Base-by-base conservation (phyloP, 1,140 invertebrate genomes). In the Meloidogyne hapla region DNA sequence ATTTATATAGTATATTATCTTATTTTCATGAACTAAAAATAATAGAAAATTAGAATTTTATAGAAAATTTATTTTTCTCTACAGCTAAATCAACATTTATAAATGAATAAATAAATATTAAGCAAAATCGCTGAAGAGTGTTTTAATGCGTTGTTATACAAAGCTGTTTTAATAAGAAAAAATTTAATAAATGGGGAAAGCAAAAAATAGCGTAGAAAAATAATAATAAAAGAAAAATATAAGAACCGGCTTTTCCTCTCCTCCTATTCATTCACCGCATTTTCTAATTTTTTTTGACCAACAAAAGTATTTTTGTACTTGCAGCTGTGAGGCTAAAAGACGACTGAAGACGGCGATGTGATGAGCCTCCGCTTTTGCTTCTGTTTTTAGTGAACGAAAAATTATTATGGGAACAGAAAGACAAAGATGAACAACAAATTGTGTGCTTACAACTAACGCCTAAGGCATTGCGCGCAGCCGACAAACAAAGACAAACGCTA, bases 201-300 rank as follows among this genome's bases (percentile, higher is more conserved):
- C 18, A 56, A 56, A 56, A 56, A 56, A 56, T n/a, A 56, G 48
- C 48, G 48, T 56, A 56, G 48, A 56, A 56, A 18, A n/a, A n/a
- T n/a, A 15, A 45, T 45, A 45, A 45, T 45, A 42, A 42, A 42
- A 42, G 13, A 12, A 42, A 42, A 42, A 42, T 42, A 45, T 15
- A 45, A 56, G 48, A 56, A 56, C 48, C 18, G 48, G 48, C 48
- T 56, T 56, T 56, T 56, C 48, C 48, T 13, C 48, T 6, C 18
- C 18, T 56, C n/a, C 48, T 56, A 33, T 33, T 56, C 48, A 56
- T 56, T 56, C 48, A 56, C 5, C 12, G 18, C 18, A 56, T 48
- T 56, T 45, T n/a, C n/a, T n/a, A n/a, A n/a, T n/a, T n/a, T n/a
- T n/a, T 56, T 56, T 56, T 56, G 48, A 56, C 48, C 48, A 56